Evolutionary conservation across 2,797 vertebrate species (phyloP).

Genomic region (Neopelma chrysocephalum): DNA sequence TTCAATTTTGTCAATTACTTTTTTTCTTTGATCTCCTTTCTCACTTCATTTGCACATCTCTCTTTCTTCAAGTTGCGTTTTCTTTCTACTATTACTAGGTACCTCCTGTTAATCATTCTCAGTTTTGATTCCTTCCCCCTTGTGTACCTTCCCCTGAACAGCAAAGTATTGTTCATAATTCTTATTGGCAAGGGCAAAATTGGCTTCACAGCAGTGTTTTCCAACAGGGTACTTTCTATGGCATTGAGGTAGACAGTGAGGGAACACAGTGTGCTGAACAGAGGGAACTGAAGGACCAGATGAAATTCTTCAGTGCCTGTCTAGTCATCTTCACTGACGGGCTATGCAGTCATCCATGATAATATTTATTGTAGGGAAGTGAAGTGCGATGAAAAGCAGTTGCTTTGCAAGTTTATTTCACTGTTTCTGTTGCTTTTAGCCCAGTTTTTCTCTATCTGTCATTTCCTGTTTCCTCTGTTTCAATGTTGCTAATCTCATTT

Average conservation of each 20-base stretch:
- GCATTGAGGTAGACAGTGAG: neutral
- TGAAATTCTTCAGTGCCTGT: neutral
- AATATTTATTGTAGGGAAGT: neutral
- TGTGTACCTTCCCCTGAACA: neutral
- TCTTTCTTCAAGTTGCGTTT: neutral
- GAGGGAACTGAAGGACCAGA: neutral
- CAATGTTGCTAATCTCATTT: neutral
- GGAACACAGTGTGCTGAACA: neutral
- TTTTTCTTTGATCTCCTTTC: neutral
- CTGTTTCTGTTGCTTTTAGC: neutral
- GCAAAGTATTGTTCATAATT: neutral
- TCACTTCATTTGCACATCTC: neutral
- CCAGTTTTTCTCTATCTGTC: neutral
- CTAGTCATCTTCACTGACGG: neutral
- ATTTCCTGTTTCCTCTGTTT: neutral
- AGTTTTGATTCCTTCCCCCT: neutral
- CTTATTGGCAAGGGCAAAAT: neutral
- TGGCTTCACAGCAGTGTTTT: neutral
- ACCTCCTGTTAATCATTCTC: neutral
- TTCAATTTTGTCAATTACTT: neutral
- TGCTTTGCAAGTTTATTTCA: neutral
- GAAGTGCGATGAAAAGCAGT: neutral
- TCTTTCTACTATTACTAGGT: neutral
- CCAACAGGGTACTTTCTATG: neutral
- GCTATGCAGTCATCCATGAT: neutral